Evolutionary conservation across 2,888 invertebrate species (phyloP), one percentile per base, ranked within the genome.

Genomic region (Clistopyga incitator): DNA sequence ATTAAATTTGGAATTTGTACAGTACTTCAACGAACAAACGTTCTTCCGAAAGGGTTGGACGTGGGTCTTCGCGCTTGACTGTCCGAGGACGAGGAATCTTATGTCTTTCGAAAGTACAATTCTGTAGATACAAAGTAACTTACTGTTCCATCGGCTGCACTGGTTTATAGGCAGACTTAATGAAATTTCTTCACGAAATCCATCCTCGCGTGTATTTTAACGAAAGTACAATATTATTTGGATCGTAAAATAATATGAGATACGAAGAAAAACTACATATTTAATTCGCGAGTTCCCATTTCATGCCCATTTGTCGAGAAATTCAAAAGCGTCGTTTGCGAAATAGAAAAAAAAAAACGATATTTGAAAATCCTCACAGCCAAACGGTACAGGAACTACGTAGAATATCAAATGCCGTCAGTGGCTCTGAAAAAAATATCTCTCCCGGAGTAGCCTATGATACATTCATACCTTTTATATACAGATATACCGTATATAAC

Each of bases 1-100:
- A 64, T 64, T 34, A 3, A 64, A 64, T 18, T 64, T 38, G n/a
- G 34, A 64, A 64, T 64, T 64, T 64, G 64, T 64, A 42, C 64
- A 13, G 3, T 42, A 38, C 38, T 64, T 38, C 1, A 64, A 38
- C 34, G 18, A 64, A 64, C 20, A 64, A 23, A 23, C 23, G 10
- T 3, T 56, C 20, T 6, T n/a, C 34, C 15, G n/a, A 34, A 34
- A 34, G 38, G 38, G 38, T 64, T 61, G 10, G 29, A n/a, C 34
- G 61, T 38, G 8, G n/a, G 34, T 4, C 42, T 42, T 20, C 18
- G 18, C 38, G 3, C 34, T 20, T 10, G 20, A 61, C 38, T 42
- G 18, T 18, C 11, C 38, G 42, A 64, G 18, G 18, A 4, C 18
- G 20, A 64, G 56, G 25, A n/a, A 10, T 15, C 2, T 11, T 15